Evolutionary conservation across 2,888 invertebrate genomes (phyloP), one percentile per base, ranked within the genome.

Genomic region (Drosophila sordidapex): DNA sequence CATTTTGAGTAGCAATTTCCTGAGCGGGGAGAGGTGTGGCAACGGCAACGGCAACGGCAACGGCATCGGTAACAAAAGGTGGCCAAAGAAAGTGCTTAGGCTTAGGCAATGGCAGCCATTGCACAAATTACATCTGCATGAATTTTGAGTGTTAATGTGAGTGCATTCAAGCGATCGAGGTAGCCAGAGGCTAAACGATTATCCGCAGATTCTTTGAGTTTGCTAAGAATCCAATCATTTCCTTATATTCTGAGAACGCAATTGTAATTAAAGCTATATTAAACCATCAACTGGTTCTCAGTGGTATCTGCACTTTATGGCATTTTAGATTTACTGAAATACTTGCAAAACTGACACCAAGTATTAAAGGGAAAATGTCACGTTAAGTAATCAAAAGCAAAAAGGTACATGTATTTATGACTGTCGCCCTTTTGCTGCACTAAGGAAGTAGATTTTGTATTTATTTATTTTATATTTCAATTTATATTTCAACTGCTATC

Each of bases 1-100:
- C 75, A 76, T 73, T 82, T 74, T 89, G 89, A 85, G 85, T 84
- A 74, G 89, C 74, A 85, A 89, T 89, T 87, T 85, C 80, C 87
- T 82, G 53, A 49, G 33, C 25, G 25, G 73, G 48, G 48, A 63
- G 15, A 31, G n/a, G 52, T 48, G 49, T 46, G 51, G 36, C 25
- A 25, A 25, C 21, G 29, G 54, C 27, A 53, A 43, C 21, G 29
- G 54, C 27, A 53, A 43, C 2, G 33, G 65, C n/a, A 58, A 66
- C 4, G 10, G 40, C 40, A 40, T 40, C 7, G 46, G 56, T 11
- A 52, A 63, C 13, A 49, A 18, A 27, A 29, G n/a, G 35, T 48
- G 48, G 18, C n/a, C 52, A 64, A 52, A 62, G 63, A 59, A 57
- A 48, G 63, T 68, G 63, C 70, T 74, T 65, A 66, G 70, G 53